phyloP scores from a whole-genome alignment of 2,888 invertebrate genomes.

The Brachylomia viminalis region DNA sequence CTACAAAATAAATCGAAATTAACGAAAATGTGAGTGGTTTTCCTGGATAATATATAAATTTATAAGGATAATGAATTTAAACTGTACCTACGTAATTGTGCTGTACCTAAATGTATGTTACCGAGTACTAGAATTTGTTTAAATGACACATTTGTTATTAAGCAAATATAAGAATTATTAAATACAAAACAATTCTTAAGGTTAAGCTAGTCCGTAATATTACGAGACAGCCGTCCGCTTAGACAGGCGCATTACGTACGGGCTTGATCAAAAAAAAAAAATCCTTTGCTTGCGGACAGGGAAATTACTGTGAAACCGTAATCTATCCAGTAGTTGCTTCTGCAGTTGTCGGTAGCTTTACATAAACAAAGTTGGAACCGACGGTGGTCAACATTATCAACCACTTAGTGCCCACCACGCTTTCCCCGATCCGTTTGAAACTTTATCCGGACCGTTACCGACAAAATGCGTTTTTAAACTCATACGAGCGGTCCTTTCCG shows the following conservation, averaged over 20 bases:
- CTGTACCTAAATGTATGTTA: too few relatives aligned
- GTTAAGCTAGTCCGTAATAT: constrained; percentile 26
- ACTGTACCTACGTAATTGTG: not conserved
- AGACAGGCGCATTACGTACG: constrained; percentile 35
- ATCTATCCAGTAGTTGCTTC: constrained; percentile 27
- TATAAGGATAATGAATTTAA: constrained; percentile 16
- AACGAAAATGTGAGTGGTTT: constrained; percentile 2
- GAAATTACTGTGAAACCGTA: constrained; percentile 63
- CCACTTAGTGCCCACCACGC: constrained; percentile 43
- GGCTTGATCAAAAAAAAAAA: constrained; percentile 47
- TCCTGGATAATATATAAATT: not conserved
- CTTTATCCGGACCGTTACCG: constrained; percentile 49
- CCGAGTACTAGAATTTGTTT: not conserved
- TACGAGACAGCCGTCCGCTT: constrained; percentile 18
- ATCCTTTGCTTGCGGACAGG: constrained; percentile 46
- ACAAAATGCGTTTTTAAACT: constrained; percentile 49
- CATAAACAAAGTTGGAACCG: constrained; percentile 55
- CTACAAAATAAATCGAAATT: constrained; percentile 14
- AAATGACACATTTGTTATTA: not conserved
- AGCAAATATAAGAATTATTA: not conserved
- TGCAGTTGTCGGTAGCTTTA: constrained; percentile 32
- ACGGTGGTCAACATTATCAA: constrained; percentile 49
- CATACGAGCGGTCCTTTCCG: constrained; percentile 15
- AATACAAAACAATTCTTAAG: constrained; percentile 18
- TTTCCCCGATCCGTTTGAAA: constrained; percentile 50